Evolutionary conservation across 2,797 vertebrate genomes (phyloP).

Genomic region (Scarus forsteni): DNA sequence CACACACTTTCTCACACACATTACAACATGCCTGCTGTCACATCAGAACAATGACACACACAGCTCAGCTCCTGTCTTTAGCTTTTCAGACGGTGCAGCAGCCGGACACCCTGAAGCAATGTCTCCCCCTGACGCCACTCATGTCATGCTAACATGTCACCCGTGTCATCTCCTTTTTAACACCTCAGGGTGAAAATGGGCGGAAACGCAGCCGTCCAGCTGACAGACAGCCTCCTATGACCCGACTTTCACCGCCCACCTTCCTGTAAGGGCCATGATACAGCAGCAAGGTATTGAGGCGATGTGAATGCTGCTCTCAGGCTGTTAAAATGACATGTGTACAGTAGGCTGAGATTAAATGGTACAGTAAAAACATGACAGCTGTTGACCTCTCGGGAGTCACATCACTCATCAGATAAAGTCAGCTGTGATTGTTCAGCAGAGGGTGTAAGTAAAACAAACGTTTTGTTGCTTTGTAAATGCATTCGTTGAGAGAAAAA

Average conservation of each 20-base stretch:
- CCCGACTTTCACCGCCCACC: constrained; percentile 40
- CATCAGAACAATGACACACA: constrained; percentile 34
- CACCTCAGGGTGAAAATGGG: constrained; percentile 57
- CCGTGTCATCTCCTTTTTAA: constrained; percentile 61
- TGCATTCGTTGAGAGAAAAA: too few relatives aligned
- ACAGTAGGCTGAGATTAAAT: constrained; percentile 5
- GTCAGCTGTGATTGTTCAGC: background rate
- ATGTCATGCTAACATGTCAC: constrained; percentile 66
- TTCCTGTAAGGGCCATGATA: constrained; percentile 47
- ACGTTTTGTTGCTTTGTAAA: too few relatives aligned
- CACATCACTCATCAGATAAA: background rate
- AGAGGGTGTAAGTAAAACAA: too few relatives aligned
- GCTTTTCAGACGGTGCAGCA: constrained; percentile 26
- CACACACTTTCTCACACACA: constrained; percentile 13
- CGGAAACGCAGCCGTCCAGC: constrained; percentile 33
- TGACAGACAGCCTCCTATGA: constrained; percentile 68
- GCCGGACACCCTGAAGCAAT: constrained; percentile 36
- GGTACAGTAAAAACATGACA: background rate
- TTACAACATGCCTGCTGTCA: constrained; percentile 34
- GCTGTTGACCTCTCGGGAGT: background rate
- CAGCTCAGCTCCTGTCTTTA: constrained; percentile 25
- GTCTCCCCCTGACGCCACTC: constrained; percentile 61
- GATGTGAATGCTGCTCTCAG: background rate
- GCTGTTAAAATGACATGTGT: constrained; percentile 6
- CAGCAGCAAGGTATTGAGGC: constrained; percentile 33